Evolutionary conservation across 2,113 vertebrate genomes (phyloP).

Genomic region (Actenoides hombroni): DNA sequence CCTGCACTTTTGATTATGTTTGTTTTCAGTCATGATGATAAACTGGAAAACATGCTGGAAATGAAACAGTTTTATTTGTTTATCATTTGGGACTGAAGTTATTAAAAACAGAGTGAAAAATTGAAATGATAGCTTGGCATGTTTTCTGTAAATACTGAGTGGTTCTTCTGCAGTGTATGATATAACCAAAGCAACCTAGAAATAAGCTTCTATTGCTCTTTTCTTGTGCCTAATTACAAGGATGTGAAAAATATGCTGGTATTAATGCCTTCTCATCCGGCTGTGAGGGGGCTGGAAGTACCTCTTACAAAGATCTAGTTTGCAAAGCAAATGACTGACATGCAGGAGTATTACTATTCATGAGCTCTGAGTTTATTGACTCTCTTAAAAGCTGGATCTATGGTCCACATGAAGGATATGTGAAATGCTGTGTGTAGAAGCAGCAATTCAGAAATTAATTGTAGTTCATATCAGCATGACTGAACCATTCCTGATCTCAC

Average conservation of each 20-base stretch:
- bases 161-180: not conserved
- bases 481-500: not conserved
- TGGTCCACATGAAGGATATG: not conserved
- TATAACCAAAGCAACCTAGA: slow-evolving; percentile 5
- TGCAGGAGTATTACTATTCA: slow-evolving; percentile 12
- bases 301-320: slow-evolving; percentile 19
- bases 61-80: slow-evolving; percentile 3
- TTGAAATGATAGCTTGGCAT: not conserved
- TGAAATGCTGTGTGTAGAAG: not conserved
- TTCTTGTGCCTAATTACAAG: slow-evolving; percentile 45
- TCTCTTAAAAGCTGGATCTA: not conserved
- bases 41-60: not conserved
- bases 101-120: not conserved
- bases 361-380: slow-evolving; percentile 27
- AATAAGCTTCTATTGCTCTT: slow-evolving; percentile 17
- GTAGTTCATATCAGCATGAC: not conserved
- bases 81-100: not conserved
- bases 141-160: slow-evolving; percentile 32
- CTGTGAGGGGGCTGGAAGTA: slow-evolving; percentile 37
- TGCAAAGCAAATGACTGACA: slow-evolving; percentile 20
- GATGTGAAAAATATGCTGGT: slow-evolving; percentile 29
- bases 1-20: not conserved
- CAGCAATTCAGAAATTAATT: slow-evolving; percentile 4
- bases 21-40: not conserved
- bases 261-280: slow-evolving; percentile 21